Evolutionary conservation across 1,140 invertebrate genomes (phyloP), one percentile per base, ranked within the genome.

Genomic region (Zaprionus tsacasi): DNA sequence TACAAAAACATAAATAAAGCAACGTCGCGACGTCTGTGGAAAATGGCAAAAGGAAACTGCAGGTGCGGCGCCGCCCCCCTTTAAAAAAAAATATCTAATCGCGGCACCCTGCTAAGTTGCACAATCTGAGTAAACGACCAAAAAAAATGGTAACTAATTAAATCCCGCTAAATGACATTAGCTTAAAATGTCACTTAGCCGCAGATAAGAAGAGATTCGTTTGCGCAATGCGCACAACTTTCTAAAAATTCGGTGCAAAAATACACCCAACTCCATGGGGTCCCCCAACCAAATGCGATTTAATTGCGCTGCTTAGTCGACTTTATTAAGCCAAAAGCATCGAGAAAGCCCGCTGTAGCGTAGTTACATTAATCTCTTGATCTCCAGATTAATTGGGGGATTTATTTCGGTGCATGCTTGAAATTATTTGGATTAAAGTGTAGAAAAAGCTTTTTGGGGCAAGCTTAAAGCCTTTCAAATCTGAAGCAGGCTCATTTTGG

Each of bases 51-150:
- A n/a, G 25, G 7, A 45, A 40, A 48, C 35, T 17, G 52, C 72
- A 75, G 72, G 72, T 75, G 72, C 68, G 67, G 33, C 36, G 27
- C 72, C 45, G 45, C 45, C 45, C 45, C 45, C 45, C 21, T 2
- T 21, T 2, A 21, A 15, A 48, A 6, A 6, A 11, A 15, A 6
- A 50, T 21, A 50, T 50, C 45, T 50, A 50, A 50, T 50, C 45
- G 17, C 45, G 5, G 45, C 15, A 17, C 45, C 17, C 45, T 7
- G 40, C n/a, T 45, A 12, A 25, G 21, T 50, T 50, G 45, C 45
- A 25, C 17, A 50, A 50, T 21, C 45, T 25, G 45, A 17, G 17
- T 30, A 30, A 30, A 30, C 27, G 27, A 25, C 17, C 45, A 12
- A 25, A 45, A 15, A 21, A 21, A 21, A 21, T 21, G 21, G 45